phyloP scores from a whole-genome alignment of 2,113 vertebrate species.

The Ceuthmochares aereus region DNA sequence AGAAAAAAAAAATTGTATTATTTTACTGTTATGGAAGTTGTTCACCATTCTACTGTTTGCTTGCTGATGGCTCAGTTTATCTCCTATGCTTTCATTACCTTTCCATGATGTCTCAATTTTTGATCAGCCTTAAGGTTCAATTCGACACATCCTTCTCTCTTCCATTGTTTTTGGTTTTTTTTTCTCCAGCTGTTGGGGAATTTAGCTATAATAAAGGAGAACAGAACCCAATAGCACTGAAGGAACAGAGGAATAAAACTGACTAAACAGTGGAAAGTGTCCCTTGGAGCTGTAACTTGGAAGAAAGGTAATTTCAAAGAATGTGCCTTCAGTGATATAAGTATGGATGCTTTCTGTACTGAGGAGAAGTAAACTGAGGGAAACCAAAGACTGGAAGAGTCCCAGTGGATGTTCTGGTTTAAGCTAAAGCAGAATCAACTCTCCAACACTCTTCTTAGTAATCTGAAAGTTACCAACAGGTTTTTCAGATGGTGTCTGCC shows the following conservation, averaged over 20 bases:
- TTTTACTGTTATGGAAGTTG: not conserved
- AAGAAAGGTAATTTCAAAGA: not conserved
- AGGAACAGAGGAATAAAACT: not conserved
- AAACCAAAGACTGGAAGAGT: not conserved
- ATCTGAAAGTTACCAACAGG: too few species aligned
- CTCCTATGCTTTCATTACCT: not conserved
- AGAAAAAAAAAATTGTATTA: not conserved
- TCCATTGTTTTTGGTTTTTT: too few species aligned
- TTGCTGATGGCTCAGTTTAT: not conserved
- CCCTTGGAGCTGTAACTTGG: not conserved
- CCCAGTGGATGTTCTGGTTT: too few species aligned
- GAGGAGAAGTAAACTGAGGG: not conserved
- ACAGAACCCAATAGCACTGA: not conserved
- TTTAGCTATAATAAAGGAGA: not conserved
- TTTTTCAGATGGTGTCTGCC: too few species aligned
- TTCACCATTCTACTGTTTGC: not conserved
- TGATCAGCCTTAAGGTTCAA: not conserved
- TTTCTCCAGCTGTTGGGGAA: too few species aligned
- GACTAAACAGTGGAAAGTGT: not conserved
- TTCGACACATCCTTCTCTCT: accelerated
- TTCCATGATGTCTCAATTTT: not conserved
- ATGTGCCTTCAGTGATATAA: not conserved
- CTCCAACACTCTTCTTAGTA: too few species aligned
- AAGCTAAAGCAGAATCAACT: too few species aligned
- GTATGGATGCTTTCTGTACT: not conserved